Conservation (phyloP, 2,888 invertebrate species). For the Beris chalybata region DNA sequence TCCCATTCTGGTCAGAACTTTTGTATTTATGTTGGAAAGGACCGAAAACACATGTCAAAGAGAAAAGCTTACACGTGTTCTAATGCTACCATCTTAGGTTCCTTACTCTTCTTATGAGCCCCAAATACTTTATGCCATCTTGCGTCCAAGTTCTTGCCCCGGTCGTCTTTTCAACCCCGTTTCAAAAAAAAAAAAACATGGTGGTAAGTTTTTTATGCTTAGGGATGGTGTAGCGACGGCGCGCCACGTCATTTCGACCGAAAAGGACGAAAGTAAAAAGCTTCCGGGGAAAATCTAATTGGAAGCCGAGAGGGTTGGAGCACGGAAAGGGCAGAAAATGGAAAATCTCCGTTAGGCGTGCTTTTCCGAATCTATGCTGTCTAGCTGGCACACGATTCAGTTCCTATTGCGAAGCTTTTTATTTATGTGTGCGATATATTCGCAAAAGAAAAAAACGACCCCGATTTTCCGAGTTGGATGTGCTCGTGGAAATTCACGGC, state of each 20-base stretch:
- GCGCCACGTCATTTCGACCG: constrained; percentile 10
- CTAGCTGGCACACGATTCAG: too few species aligned
- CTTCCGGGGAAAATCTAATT: too few species aligned
- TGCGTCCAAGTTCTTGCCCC: constrained; percentile 1
- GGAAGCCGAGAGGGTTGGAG: too few species aligned
- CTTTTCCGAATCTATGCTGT: too few species aligned
- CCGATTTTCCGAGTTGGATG: too few species aligned
- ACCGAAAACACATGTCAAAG: constrained; percentile 20
- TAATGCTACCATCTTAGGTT: constrained; percentile 8
- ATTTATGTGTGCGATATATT: too few species aligned
- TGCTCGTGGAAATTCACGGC: too few species aligned
- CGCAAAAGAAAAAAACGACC: too few species aligned
- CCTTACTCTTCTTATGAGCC: constrained; percentile 3
- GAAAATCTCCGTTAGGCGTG: too few species aligned
- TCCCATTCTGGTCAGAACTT: not conserved
- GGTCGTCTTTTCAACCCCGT: not conserved
- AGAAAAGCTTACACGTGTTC: constrained; percentile 31
- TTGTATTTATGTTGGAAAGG: constrained; percentile 4
- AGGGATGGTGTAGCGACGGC: constrained; percentile 19
- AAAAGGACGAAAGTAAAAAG: too few species aligned
- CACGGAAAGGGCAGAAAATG: too few species aligned
- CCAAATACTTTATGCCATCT: not conserved
- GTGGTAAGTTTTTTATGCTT: not conserved
- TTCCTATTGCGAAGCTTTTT: too few species aligned
- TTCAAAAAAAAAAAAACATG: not conserved